A percentile compares a stretch with the other conserved stretches of the same genome.
Evolutionary conservation across 1,140 invertebrate genomes (phyloP).

Genomic region (Nephotettix cincticeps): DNA sequence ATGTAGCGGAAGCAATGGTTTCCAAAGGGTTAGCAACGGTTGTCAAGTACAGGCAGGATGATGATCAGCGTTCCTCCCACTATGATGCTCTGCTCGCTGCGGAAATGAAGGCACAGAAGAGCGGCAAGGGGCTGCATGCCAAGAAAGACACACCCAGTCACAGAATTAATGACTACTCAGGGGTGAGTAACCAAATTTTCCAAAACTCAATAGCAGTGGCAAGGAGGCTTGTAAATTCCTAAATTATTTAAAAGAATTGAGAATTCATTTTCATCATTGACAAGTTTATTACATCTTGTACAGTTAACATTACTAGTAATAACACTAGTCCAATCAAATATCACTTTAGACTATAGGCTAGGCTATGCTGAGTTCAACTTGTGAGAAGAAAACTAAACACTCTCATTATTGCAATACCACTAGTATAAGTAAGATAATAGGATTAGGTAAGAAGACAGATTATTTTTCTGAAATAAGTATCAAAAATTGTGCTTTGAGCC

Average conservation of each 20-base stretch:
- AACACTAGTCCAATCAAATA: no score
- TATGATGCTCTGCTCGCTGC: conserved; percentile 94
- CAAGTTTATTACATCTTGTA: no score
- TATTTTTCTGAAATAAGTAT: no score
- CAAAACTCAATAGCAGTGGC: neutral
- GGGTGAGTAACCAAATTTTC: conserved; percentile 51
- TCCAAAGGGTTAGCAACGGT: conserved; percentile 90
- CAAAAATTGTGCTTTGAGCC: no score
- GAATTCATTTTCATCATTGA: no score
- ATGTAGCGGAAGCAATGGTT: conserved; percentile 93
- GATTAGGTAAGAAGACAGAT: no score
- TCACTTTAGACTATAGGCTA: no score
- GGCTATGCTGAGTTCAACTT: no score
- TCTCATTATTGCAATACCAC: no score
- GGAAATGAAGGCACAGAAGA: conserved; percentile 89
- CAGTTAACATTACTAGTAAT: no score
- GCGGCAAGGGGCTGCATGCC: conserved; percentile 75
- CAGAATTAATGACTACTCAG: conserved; percentile 85
- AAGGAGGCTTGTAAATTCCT: neutral
- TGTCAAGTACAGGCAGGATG: conserved; percentile 90
- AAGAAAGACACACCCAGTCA: conserved; percentile 83
- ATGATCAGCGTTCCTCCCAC: conserved; percentile 91
- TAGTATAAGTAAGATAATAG: no score
- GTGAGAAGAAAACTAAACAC: no score
- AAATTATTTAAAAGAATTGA: neutral